These are phyloP conservation scores for Arctocebus calabarensis DNA, from an alignment of 2,797 vertebrate species.

Conservation along the genomic window DNA sequence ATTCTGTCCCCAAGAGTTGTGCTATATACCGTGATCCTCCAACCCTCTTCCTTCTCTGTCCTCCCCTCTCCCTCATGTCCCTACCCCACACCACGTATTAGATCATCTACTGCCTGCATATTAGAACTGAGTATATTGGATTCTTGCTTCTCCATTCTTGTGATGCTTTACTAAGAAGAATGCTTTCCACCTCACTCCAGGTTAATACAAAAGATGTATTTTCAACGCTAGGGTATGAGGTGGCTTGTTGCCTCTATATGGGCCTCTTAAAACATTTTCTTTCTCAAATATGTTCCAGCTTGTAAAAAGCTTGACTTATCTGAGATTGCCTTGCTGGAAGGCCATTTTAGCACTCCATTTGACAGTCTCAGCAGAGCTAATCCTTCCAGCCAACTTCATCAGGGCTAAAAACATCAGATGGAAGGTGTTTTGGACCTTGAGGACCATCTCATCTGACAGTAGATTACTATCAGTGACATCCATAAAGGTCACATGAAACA, in stretches of 20 bases:
- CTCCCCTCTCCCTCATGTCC: too few species aligned
- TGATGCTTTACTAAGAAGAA: too few species aligned
- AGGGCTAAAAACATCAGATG: neutral
- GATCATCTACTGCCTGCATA: too few species aligned
- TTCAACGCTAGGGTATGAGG: neutral
- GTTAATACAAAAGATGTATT: neutral
- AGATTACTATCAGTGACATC: neutral
- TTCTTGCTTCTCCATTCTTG: too few species aligned
- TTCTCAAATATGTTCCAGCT: neutral
- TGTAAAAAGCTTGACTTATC: neutral
- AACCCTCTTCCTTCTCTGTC: too few species aligned
- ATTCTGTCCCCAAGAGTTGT: too few species aligned
- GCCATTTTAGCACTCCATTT: neutral
- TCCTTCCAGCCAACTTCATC: neutral
- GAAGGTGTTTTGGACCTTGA: neutral
- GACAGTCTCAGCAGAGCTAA: neutral
- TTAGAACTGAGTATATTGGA: too few species aligned
- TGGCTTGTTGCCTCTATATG: neutral
- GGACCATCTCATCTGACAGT: neutral
- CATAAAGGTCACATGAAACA: neutral
- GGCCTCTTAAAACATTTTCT: neutral
- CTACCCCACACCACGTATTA: too few species aligned
- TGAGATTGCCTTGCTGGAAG: neutral
- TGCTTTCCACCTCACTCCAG: too few species aligned
- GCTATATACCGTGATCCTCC: too few species aligned